A percentile compares a stretch with the other conserved stretches of the same genome.
Conservation (phyloP, 2,888 invertebrate genomes). For the Athalia cordata region DNA sequence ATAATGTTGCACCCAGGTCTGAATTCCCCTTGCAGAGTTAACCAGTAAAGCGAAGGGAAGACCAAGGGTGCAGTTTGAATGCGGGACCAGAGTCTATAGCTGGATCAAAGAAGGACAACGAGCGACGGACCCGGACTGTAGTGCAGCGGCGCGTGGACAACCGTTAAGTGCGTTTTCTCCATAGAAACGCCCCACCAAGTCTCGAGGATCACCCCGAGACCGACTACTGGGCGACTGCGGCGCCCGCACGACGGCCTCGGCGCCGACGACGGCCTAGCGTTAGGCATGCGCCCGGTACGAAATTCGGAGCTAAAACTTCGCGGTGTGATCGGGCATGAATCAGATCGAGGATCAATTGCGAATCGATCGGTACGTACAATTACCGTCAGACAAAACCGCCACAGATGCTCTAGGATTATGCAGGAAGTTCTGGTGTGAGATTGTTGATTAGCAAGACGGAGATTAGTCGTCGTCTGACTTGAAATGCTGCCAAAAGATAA, state of each 20-base stretch:
- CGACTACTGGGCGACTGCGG: slow-evolving; percentile 53
- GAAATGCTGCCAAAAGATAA: too few relatives aligned
- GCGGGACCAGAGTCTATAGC: slow-evolving; percentile 51
- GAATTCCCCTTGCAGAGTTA: not conserved
- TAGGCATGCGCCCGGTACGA: slow-evolving; percentile 44
- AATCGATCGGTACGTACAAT: too few relatives aligned
- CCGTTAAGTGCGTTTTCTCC: slow-evolving; percentile 57
- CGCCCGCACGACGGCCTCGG: slow-evolving; percentile 41
- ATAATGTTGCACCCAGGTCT: not conserved
- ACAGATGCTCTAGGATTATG: too few relatives aligned
- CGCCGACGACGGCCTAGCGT: slow-evolving; percentile 33
- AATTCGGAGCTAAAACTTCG: not conserved
- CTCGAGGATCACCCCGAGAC: slow-evolving; percentile 51
- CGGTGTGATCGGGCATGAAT: not conserved
- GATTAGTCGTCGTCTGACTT: too few relatives aligned
- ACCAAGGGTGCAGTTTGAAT: slow-evolving; percentile 48
- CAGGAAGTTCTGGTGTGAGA: too few relatives aligned
- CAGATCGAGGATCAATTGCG: slow-evolving; percentile 10
- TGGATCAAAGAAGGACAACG: slow-evolving; percentile 41
- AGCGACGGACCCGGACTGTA: slow-evolving; percentile 57
- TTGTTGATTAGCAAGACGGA: too few relatives aligned
- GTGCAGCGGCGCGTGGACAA: slow-evolving; percentile 55
- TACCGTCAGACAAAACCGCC: too few relatives aligned
- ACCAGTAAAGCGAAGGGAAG: not conserved
- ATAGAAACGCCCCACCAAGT: slow-evolving; percentile 54